phyloP scores from a whole-genome alignment of 2,797 vertebrate genomes.

The Lagodon rhomboides region DNA sequence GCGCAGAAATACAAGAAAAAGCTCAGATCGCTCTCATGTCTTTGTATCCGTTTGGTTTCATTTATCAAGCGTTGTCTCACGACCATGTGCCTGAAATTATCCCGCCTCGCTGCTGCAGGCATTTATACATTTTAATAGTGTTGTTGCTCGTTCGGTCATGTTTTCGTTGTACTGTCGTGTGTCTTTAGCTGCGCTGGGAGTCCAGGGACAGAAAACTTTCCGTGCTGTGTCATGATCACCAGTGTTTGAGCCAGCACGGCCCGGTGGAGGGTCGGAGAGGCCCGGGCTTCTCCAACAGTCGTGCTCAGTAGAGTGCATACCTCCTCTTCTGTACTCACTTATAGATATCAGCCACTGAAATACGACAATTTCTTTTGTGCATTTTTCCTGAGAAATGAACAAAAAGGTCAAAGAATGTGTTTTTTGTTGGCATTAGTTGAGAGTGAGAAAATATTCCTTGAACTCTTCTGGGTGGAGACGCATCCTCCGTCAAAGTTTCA shows the following conservation, averaged over 20 bases:
- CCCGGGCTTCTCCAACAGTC: not conserved
- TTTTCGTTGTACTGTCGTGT: constrained; percentile 21
- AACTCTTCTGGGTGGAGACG: too few species aligned
- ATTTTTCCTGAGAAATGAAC: too few species aligned
- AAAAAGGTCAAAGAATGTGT: too few species aligned
- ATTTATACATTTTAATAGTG: constrained; percentile 30
- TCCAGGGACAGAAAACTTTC: not conserved
- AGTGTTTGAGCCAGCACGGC: not conserved
- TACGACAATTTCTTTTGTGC: too few species aligned
- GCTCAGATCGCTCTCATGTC: constrained; percentile 36
- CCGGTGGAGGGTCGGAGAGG: not conserved
- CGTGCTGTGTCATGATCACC: not conserved
- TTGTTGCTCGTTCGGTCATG: constrained; percentile 7
- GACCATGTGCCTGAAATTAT: constrained; percentile 46
- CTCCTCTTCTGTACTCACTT: too few species aligned
- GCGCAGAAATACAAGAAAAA: constrained; percentile 40
- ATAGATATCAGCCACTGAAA: too few species aligned
- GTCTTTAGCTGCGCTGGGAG: constrained; percentile 7
- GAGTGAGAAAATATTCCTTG: too few species aligned
- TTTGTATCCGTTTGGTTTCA: constrained; percentile 61
- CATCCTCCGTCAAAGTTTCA: too few species aligned
- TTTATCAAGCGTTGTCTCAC: constrained; percentile 45
- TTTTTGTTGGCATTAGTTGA: too few species aligned
- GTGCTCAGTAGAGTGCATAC: too few species aligned
- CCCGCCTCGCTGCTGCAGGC: not conserved